Evolutionary conservation across 2,797 vertebrate genomes (phyloP).

Genomic region (Gymnoscopelus microlampas): DNA sequence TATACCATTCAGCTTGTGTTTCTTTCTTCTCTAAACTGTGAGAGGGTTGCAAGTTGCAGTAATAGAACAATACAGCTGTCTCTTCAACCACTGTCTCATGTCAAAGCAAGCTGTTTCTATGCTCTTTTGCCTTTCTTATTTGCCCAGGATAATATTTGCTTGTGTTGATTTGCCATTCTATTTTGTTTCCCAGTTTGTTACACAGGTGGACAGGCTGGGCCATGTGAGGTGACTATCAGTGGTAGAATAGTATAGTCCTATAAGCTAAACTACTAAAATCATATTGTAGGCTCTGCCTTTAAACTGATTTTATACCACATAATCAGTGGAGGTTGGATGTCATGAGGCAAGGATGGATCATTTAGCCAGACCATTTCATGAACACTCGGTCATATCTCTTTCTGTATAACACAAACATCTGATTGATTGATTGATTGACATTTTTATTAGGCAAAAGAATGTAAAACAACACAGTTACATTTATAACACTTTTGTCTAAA

Average conservation of each 20-base stretch:
- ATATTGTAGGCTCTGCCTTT: slow-evolving; percentile 58
- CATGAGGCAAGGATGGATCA: slow-evolving; percentile 66
- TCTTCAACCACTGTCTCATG: too few relatives aligned
- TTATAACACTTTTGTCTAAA: too few relatives aligned
- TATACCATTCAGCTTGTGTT: neutral
- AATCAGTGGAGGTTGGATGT: slow-evolving; percentile 68
- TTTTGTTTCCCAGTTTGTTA: slow-evolving; percentile 70
- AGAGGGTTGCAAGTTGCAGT: too few relatives aligned
- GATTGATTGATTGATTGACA: too few relatives aligned
- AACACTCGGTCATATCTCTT: slow-evolving; percentile 74
- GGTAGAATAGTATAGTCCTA: slow-evolving; percentile 67
- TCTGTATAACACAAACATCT: slow-evolving; percentile 27
- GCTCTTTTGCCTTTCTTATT: neutral
- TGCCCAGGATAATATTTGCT: slow-evolving; percentile 2
- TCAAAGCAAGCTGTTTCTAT: too few relatives aligned
- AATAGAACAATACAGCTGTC: too few relatives aligned
- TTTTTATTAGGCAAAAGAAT: too few relatives aligned
- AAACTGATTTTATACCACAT: slow-evolving; percentile 48
- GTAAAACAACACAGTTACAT: too few relatives aligned
- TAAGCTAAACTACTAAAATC: slow-evolving; percentile 75
- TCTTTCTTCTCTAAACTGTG: slow-evolving; percentile 7
- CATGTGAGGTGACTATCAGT: slow-evolving; percentile 78
- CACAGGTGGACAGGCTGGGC: slow-evolving; percentile 68
- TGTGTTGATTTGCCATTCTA: slow-evolving; percentile 47
- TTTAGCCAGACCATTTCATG: slow-evolving; percentile 67